phyloP scores from a whole-genome alignment of 1,140 invertebrate species.

The Scaptomyza pallida region DNA sequence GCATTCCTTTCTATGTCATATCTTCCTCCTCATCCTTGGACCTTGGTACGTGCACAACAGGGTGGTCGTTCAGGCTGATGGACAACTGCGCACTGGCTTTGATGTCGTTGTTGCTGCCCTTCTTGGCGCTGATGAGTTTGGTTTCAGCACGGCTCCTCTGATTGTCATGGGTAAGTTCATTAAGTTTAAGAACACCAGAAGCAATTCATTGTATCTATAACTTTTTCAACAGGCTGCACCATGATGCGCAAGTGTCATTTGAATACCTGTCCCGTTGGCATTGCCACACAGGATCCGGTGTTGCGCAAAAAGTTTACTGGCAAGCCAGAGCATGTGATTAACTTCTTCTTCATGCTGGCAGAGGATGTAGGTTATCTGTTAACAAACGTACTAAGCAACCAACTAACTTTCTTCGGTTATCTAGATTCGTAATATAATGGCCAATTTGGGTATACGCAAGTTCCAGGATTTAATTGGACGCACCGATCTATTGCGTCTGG shows the following conservation, averaged over 20 bases:
- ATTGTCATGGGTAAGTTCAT: slow-evolving; percentile 91
- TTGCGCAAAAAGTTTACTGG: slow-evolving; percentile 98
- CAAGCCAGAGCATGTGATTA: slow-evolving; percentile 98
- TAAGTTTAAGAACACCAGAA: not conserved
- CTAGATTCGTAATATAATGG: slow-evolving; percentile 94
- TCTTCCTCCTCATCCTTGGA: slow-evolving; percentile 51
- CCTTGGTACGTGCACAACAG: slow-evolving; percentile 83
- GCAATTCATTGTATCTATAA: too few species aligned
- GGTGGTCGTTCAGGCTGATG: slow-evolving; percentile 97
- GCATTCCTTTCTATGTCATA: slow-evolving; percentile 76
- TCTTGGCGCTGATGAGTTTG: slow-evolving; percentile 99
- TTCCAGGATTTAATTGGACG: slow-evolving; percentile 98
- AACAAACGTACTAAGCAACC: not conserved
- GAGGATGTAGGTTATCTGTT: slow-evolving; percentile 91
- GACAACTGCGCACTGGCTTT: slow-evolving; percentile 96
- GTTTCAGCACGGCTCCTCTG: slow-evolving; percentile 98
- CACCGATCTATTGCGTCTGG: slow-evolving; percentile 93
- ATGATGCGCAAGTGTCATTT: slow-evolving; percentile 99
- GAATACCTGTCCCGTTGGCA: slow-evolving; percentile 99
- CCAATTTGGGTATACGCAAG: slow-evolving; percentile 93
- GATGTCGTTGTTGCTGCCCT: slow-evolving; percentile 98
- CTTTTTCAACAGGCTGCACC: slow-evolving; percentile 90
- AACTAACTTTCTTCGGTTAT: not conserved
- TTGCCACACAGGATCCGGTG: slow-evolving; percentile 98
- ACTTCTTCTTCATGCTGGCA: slow-evolving; percentile 98